phyloP scores from a whole-genome alignment of 2,888 invertebrate genomes.

The Micoletzkya japonica region DNA sequence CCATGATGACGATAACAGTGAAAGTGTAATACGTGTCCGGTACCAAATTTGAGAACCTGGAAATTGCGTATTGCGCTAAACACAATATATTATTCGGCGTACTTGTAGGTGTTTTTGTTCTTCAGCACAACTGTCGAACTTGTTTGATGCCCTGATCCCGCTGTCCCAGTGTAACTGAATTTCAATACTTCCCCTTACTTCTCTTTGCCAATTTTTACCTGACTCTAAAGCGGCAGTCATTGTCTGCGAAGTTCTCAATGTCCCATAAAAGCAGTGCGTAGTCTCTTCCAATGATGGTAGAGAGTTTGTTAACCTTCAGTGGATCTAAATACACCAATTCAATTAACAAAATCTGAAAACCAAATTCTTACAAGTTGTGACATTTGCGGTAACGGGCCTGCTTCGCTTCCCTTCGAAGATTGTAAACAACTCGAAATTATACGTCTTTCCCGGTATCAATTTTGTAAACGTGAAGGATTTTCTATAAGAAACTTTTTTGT shows the following conservation, averaged over 20 bases:
- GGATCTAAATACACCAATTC: conserved; percentile 47
- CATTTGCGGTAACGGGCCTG: conserved; percentile 52
- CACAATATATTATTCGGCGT: background rate
- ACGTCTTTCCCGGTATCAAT: conserved; percentile 61
- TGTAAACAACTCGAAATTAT: conserved; percentile 56
- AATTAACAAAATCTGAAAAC: background rate
- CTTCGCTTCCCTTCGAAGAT: conserved; percentile 56
- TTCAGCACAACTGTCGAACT: conserved; percentile 23
- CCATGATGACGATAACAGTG: conserved; percentile 61
- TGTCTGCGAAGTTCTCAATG: conserved; percentile 61
- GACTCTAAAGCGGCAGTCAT: conserved; percentile 55
- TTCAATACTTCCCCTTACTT: background rate
- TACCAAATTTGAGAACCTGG: conserved; percentile 49
- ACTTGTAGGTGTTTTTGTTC: conserved; percentile 30
- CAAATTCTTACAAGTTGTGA: conserved; percentile 55
- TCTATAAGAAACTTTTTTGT: conserved; percentile 37
- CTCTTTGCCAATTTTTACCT: conserved; percentile 36
- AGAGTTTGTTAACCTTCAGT: conserved; percentile 57
- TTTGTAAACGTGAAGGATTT: conserved; percentile 62
- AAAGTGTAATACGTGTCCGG: conserved; percentile 61
- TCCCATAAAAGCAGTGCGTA: conserved; percentile 60
- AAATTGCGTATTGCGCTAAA: too few relatives aligned
- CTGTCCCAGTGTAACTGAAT: conserved; percentile 43
- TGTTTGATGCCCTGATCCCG: conserved; percentile 38
- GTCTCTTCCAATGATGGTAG: conserved; percentile 57